Conservation (phyloP, 2,888 invertebrate genomes). For the Drosophila robusta region DNA sequence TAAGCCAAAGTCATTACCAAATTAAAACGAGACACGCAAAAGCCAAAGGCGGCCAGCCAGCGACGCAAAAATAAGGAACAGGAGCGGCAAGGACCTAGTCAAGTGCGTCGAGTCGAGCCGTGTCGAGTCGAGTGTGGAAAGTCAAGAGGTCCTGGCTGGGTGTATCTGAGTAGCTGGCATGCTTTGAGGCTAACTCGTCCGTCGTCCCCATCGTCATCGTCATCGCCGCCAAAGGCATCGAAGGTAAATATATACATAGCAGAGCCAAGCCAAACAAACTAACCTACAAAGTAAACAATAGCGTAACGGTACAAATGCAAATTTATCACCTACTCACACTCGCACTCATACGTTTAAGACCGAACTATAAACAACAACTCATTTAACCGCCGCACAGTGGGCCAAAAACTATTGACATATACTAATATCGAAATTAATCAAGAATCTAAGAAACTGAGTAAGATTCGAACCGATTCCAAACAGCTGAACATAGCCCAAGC, state of each 20-base stretch:
- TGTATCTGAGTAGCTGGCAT: slow-evolving; percentile 52
- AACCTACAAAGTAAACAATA: slow-evolving; percentile 79
- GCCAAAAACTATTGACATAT: background rate
- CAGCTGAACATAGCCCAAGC: too few species aligned
- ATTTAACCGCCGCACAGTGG: slow-evolving; percentile 63
- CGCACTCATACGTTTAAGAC: slow-evolving; percentile 13
- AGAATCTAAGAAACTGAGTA: too few species aligned
- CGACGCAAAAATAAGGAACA: slow-evolving; percentile 15
- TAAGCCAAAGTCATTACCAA: slow-evolving; percentile 78
- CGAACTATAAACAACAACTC: slow-evolving; percentile 69
- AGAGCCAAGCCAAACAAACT: slow-evolving; percentile 63
- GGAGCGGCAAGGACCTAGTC: slow-evolving; percentile 44
- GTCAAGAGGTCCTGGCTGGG: slow-evolving; percentile 42
- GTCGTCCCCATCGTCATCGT: slow-evolving; percentile 18
- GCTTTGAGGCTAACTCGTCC: slow-evolving; percentile 66
- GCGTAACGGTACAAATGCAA: slow-evolving; percentile 77
- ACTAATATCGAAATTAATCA: too few species aligned
- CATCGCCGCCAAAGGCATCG: slow-evolving; percentile 64
- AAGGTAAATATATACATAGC: slow-evolving; percentile 69
- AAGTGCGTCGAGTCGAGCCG: slow-evolving; percentile 51
- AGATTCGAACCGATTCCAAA: too few species aligned
- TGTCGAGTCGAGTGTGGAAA: slow-evolving; percentile 37
- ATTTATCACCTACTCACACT: slow-evolving; percentile 59
- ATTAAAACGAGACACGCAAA: slow-evolving; percentile 77
- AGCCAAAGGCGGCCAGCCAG: slow-evolving; percentile 2